Evolutionary conservation across 2,888 invertebrate genomes (phyloP).

Genomic region (Harpalus rufipes): DNA sequence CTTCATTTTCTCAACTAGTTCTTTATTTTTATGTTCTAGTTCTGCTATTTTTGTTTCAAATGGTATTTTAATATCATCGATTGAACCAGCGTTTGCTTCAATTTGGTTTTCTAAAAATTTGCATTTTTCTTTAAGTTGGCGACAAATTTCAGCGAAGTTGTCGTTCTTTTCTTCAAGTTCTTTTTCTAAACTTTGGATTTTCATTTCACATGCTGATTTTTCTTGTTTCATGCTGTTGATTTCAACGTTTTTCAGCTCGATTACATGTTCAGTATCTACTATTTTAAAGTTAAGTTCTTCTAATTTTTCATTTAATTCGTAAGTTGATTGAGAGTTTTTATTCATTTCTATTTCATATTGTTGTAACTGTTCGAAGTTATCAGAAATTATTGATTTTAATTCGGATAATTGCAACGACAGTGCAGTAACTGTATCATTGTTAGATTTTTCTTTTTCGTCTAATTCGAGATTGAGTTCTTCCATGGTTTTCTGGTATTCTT

Average conservation of each 20-base stretch:
- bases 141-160: slow-evolving; percentile 74
- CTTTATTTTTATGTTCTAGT: slow-evolving; percentile 83
- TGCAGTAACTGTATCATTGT: slow-evolving; percentile 78
- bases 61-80: slow-evolving; percentile 74
- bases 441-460: slow-evolving; percentile 78
- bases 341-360: slow-evolving; percentile 80
- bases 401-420: slow-evolving; percentile 80
- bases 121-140: slow-evolving; percentile 75
- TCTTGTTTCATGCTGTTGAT: slow-evolving; percentile 77
- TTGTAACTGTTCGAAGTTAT: slow-evolving; percentile 79
- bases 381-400: slow-evolving; percentile 79
- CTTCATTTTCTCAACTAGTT: slow-evolving; percentile 87
- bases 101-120: slow-evolving; percentile 74
- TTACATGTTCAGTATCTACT: slow-evolving; percentile 78
- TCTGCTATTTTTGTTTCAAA: slow-evolving; percentile 73
- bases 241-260: slow-evolving; percentile 78
- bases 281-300: slow-evolving; percentile 80
- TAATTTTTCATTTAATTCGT: slow-evolving; percentile 80
- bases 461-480: slow-evolving; percentile 79
- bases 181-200: slow-evolving; percentile 76
- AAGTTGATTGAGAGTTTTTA: slow-evolving; percentile 80
- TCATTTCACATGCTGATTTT: slow-evolving; percentile 73
- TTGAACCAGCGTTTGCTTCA: slow-evolving; percentile 72
- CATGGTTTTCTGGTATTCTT: slow-evolving; percentile 77
- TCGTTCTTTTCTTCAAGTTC: slow-evolving; percentile 76